Evolutionary conservation across 2,888 invertebrate genomes (phyloP).

Genomic region (Rhagophthalmus giganteus): DNA sequence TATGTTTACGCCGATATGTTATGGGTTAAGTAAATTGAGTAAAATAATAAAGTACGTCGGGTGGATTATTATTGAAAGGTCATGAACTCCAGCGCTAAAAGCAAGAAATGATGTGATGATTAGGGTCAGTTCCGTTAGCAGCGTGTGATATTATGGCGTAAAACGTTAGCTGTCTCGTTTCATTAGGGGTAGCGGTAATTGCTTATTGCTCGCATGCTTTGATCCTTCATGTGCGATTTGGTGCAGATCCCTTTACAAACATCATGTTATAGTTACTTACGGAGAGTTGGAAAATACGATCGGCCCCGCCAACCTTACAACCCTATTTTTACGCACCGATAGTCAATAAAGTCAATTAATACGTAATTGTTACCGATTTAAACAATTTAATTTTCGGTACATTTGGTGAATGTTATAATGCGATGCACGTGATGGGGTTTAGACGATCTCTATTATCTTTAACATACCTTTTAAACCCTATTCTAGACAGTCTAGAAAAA

Average conservation of each 20-base stretch:
- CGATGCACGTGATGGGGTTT: too few relatives aligned
- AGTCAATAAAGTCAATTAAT: constrained; percentile 11
- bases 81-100: constrained; percentile 4
- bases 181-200: constrained; percentile 16
- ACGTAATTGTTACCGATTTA: too few relatives aligned
- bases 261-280: constrained; percentile 7
- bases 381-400: too few relatives aligned
- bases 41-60: too few relatives aligned
- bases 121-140: constrained; percentile 8
- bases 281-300: constrained; percentile 9
- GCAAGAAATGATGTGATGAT: constrained; percentile 12
- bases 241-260: constrained; percentile 13
- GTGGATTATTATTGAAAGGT: too few relatives aligned
- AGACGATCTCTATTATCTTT: too few relatives aligned
- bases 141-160: constrained; percentile 9
- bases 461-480: too few relatives aligned
- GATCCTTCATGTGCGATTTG: constrained; percentile 23
- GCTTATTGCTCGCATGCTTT: constrained; percentile 18
- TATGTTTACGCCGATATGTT: too few relatives aligned
- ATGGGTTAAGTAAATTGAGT: too few relatives aligned
- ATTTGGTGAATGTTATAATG: too few relatives aligned
- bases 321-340: constrained; percentile 2
- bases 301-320: constrained; percentile 5
- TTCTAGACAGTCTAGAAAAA: too few relatives aligned
- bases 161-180: constrained; percentile 15